Evolutionary conservation across 2,888 invertebrate genomes (phyloP).

Genomic region (Latrodectus elegans): DNA sequence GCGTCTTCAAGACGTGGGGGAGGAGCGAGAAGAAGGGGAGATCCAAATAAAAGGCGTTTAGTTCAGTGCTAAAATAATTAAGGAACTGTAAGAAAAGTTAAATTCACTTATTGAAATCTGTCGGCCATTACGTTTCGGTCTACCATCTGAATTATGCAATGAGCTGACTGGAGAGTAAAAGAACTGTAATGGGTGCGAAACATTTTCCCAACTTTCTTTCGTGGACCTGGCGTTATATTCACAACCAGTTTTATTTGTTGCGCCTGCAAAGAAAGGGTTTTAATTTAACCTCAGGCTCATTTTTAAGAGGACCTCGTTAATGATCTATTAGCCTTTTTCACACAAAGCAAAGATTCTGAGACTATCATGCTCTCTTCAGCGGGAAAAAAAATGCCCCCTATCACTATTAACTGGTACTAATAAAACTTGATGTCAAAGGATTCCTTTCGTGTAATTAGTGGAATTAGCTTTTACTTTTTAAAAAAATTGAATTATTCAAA

Average conservation of each 20-base stretch:
- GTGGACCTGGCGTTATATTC: slow-evolving; percentile 43
- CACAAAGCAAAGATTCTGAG: slow-evolving; percentile 2
- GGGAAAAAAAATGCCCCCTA: no score
- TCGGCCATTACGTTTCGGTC: slow-evolving; percentile 54
- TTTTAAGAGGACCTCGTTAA: slow-evolving; percentile 51
- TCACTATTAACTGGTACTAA: no score
- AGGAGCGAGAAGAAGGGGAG: no score
- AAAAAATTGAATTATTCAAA: no score
- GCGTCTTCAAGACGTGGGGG: background rate
- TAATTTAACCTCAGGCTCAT: slow-evolving; percentile 40
- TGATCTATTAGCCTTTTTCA: slow-evolving; percentile 65
- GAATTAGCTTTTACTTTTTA: no score
- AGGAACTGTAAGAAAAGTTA: slow-evolving; percentile 66
- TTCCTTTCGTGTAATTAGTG: no score
- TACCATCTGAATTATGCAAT: slow-evolving; percentile 65
- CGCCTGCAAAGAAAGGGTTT: slow-evolving; percentile 41
- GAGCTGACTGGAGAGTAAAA: slow-evolving; percentile 25
- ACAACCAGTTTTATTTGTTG: slow-evolving; percentile 25
- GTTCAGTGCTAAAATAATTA: slow-evolving; percentile 68
- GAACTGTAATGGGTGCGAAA: slow-evolving; percentile 43
- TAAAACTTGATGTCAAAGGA: no score
- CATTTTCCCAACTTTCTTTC: slow-evolving; percentile 63
- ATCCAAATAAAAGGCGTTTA: slow-evolving; percentile 68
- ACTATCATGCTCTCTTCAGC: no score
- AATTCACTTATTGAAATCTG: slow-evolving; percentile 69